Evolutionary conservation across 2,113 vertebrate species (phyloP).

Genomic region (Trinectes maculatus): DNA sequence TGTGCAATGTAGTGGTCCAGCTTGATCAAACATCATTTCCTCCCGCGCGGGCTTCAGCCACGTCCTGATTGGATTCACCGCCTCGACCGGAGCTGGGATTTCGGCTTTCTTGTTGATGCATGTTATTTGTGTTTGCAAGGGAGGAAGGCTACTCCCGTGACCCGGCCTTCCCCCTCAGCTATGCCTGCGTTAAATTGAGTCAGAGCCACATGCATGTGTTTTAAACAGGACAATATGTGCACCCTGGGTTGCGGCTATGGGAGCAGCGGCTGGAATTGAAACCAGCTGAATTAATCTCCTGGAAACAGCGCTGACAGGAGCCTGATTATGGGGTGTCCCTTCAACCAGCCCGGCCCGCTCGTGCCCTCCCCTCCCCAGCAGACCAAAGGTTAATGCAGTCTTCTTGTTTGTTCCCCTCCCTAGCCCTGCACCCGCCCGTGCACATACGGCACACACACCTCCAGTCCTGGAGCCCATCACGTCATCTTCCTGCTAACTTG

Average conservation of each 20-base stretch:
- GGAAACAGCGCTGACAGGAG: constrained; percentile 81
- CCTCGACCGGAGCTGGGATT: constrained; percentile 36
- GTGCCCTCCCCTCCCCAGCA: constrained; percentile 74
- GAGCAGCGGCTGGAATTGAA: constrained; percentile 77
- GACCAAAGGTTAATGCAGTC: constrained; percentile 85
- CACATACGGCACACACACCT: constrained; percentile 62
- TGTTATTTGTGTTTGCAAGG: constrained; percentile 72
- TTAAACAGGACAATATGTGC: constrained; percentile 77
- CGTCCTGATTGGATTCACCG: constrained; percentile 48
- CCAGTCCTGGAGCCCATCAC: constrained; percentile 12
- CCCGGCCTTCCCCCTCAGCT: constrained; percentile 62
- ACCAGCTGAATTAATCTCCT: constrained; percentile 83
- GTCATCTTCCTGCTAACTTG: constrained; percentile 44
- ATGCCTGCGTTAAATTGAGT: constrained; percentile 77
- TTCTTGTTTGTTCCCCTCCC: constrained; percentile 79
- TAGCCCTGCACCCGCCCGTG: constrained; percentile 75
- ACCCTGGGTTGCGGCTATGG: constrained; percentile 54
- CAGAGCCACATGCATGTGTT: constrained; percentile 71
- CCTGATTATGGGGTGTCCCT: constrained; percentile 82
- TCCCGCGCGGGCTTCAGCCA: constrained; percentile 36
- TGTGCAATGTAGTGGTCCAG: constrained; percentile 6
- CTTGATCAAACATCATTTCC: constrained; percentile 45
- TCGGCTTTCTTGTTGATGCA: constrained; percentile 63
- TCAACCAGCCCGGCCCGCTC: constrained; percentile 68
- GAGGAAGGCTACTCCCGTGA: constrained; percentile 54